Conservation (phyloP, 2,113 vertebrate species). For the Xenus cinereus region DNA sequence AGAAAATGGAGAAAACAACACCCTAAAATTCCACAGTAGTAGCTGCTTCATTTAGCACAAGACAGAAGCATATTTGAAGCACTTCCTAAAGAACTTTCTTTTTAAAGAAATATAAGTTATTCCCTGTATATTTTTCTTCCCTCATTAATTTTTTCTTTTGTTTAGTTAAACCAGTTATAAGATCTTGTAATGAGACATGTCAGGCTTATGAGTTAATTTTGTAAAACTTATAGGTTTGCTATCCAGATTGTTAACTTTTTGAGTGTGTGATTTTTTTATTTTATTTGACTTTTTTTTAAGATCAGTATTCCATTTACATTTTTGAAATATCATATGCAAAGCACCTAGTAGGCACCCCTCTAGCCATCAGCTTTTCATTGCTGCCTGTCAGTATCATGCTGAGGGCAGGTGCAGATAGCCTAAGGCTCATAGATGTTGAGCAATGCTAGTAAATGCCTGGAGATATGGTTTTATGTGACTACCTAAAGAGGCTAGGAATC, state of each 20-base stretch:
- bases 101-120: not conserved
- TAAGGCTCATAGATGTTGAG: not conserved
- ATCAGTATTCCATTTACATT: not conserved
- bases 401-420: conserved; percentile 42
- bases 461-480: not conserved
- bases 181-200: not conserved
- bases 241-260: not conserved
- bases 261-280: not conserved
- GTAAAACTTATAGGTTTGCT: not conserved
- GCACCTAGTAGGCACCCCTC: not conserved
- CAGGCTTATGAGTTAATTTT: conserved; percentile 22
- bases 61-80: not conserved
- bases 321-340: not conserved
- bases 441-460: not conserved
- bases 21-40: conserved; percentile 7
- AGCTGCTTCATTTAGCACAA: not conserved
- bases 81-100: not conserved
- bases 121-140: not conserved
- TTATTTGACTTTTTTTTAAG: not conserved
- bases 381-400: conserved; percentile 24
- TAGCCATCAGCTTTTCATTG: not conserved
- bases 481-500: not conserved
- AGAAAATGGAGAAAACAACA: not conserved
- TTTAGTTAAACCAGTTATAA: not conserved
- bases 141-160: not conserved